phyloP scores from a whole-genome alignment of 2,888 invertebrate species.

The Desoria tigrina region DNA sequence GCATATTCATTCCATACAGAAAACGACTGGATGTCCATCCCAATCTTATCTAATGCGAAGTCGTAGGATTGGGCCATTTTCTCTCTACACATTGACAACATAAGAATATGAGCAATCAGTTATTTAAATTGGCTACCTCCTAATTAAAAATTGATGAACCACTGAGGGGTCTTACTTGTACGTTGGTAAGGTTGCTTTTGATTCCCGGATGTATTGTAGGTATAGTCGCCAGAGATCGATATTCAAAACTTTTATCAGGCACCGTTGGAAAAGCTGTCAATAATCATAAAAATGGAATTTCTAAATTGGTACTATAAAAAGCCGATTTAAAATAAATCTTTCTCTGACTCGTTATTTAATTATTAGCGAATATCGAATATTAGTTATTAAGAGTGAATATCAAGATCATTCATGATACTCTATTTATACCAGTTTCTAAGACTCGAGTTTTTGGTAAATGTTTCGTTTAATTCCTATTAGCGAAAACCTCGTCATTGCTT shows the following conservation, averaged over 20 bases:
- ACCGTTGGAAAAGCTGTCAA: slow-evolving; percentile 88
- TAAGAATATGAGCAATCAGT: slow-evolving; percentile 15
- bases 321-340: too few relatives aligned
- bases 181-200: slow-evolving; percentile 86
- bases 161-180: slow-evolving; percentile 86
- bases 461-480: too few relatives aligned
- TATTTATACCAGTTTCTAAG: too few relatives aligned
- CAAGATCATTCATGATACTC: too few relatives aligned
- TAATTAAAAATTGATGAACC: too few relatives aligned
- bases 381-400: too few relatives aligned
- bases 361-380: too few relatives aligned
- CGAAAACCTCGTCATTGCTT: too few relatives aligned
- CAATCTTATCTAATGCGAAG: slow-evolving; percentile 97
- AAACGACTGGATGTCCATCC: slow-evolving; percentile 95
- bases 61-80: slow-evolving; percentile 99
- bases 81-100: slow-evolving; percentile 75
- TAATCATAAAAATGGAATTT: slow-evolving; percentile 23
- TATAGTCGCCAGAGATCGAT: slow-evolving; percentile 99
- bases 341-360: too few relatives aligned
- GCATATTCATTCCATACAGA: slow-evolving; percentile 98
- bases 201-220: slow-evolving; percentile 96
- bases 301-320: not conserved
- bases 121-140: not conserved
- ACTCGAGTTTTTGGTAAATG: too few relatives aligned
- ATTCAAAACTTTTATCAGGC: slow-evolving; percentile 96